Conservation (phyloP, 2,113 vertebrate genomes). For the Phodopus roborovskii region DNA sequence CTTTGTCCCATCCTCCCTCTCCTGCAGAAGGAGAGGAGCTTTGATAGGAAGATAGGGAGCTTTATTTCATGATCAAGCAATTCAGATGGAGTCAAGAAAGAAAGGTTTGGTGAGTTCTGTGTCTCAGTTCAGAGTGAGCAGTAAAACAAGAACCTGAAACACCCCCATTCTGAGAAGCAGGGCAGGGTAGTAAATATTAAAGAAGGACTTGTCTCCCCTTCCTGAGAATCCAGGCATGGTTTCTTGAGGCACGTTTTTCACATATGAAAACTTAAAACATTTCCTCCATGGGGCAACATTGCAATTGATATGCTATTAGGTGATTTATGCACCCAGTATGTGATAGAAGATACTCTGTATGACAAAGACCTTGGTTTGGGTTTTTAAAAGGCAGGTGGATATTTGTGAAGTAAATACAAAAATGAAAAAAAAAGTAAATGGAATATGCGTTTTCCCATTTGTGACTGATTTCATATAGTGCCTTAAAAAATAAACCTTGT, state of each 20-base stretch:
- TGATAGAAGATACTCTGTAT: constrained; percentile 34
- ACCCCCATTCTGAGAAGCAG: neutral
- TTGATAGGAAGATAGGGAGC: neutral
- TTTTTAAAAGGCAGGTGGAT: constrained; percentile 42
- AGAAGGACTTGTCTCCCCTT: neutral
- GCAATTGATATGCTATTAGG: neutral
- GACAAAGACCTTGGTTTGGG: constrained; percentile 29
- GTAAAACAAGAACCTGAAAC: neutral
- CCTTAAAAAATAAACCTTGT: neutral
- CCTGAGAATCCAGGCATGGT: neutral
- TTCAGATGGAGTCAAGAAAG: neutral
- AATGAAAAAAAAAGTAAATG: constrained; percentile 31
- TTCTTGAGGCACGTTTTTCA: constrained; percentile 45
- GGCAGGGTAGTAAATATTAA: neutral
- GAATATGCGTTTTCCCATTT: constrained; percentile 23
- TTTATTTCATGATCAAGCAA: constrained; percentile 9
- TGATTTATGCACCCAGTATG: neutral
- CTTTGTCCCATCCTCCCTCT: neutral
- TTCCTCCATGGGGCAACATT: neutral
- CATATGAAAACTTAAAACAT: constrained; percentile 23
- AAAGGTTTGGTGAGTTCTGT: neutral
- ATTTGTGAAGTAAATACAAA: constrained; percentile 13
- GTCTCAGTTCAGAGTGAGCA: neutral
- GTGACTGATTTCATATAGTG: neutral
- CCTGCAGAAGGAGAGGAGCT: neutral